Base-by-base conservation (phyloP, 2,113 vertebrate species). In the Rhinoderma darwinii region DNA sequence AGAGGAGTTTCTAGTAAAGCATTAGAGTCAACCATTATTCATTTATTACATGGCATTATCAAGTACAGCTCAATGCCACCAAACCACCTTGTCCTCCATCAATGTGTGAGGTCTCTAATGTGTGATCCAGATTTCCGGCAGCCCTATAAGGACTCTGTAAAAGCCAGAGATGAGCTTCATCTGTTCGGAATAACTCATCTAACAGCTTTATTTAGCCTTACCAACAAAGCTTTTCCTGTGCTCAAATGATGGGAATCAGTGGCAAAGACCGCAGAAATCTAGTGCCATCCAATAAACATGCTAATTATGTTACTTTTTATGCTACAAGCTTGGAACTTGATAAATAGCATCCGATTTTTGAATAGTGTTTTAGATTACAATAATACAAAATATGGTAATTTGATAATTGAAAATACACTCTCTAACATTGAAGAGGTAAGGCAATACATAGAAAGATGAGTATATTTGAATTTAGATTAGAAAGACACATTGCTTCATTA, bases 331-430 rank as follows among this genome's bases (percentile, higher is more conserved):
- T 63, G 75, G 59, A 78, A 82, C 66, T 73, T 86, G 66, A 86
- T 86, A 86, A 86, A 82, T 73, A 86, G 85, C 39, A 82, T 79
- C 37, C 63, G 41, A 59, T 73, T 82, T 81, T 82, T 82, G 77
- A 56, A 59, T 80, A 84, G 41, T 84, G 47, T 86, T 78, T 81
- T 81, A 82, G 85, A 81, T 82, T 59, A 74, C 85, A 86, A 86
- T 86, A 86, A 86, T 81, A 74, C 78, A 81, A 74, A 82, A 86
- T 86, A 86, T 86, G 85, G 85, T 86, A 86, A 86, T 86, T 86
- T 86, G 66, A 86, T 86, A 86, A 86, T 86, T 86, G 85, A 82
- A 81, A 86, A 86, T 59, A 86, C 78, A 81, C 78, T 81, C 85
- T 86, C 77, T 59, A 82, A 81, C 50, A 47, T 61, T 86, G 32